Evolutionary conservation across 2,888 invertebrate species (phyloP), one percentile per base, ranked within the genome.

Genomic region (Prenolepis imparis): DNA sequence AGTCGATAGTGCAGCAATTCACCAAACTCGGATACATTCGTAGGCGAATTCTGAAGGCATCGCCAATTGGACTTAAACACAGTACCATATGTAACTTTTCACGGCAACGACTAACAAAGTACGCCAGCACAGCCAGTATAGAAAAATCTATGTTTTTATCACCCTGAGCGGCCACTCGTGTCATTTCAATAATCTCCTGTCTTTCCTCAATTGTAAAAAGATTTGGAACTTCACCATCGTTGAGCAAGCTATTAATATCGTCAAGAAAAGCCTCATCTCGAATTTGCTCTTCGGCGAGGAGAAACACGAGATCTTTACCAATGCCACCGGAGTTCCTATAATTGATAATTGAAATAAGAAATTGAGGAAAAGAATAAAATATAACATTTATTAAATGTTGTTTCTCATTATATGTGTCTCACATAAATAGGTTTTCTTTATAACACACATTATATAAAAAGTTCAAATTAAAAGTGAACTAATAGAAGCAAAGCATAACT

Each of bases 1-100:
- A 98, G 93, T 98, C 98, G 82, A 98, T 98, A 5, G 98, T 98
- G 93, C 98, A 98, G 93, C 98, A 98, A 94, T 98, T 98, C 57
- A 98, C 97, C 64, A 98, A 95, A 12, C 98, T 97, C 0, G 98
- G 98, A 95, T 97, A 98, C 89, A 98, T 95, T 75, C 98, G 95
- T 21, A 98, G 94, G 87, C 98, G 95, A 86, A 96, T 96, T 86
- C 98, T 95, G 94, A 98, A 98, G 0, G 97, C 96, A 89, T 97
- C 97, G 4, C 98, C 98, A 68, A 98, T 97, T 0, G 98, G 98
- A 94, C 98, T 98, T 94, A 98, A 97, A 91, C 98, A 98, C 72
- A 98, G 95, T 90, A 98, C 97, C 55, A 98, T 96, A 93, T 98
- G 98, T 72, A 98, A 95, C 93, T 97, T 97, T 88, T 97, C 97